These are phyloP conservation scores for Pachliopta kotzebuea DNA, from an alignment of 2,888 invertebrate genomes.

Conservation along the genomic window DNA sequence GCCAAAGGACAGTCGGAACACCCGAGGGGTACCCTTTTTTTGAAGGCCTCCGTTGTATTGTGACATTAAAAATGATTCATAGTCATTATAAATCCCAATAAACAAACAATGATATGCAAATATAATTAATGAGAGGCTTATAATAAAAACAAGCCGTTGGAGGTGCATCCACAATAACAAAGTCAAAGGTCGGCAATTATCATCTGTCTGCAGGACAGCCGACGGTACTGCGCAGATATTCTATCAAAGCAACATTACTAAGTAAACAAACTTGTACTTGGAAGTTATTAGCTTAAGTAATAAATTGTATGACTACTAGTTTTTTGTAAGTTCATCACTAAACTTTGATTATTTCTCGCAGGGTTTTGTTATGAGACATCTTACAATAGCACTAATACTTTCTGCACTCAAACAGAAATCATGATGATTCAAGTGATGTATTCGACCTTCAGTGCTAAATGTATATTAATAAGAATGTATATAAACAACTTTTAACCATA, in stretches of 20 bases:
- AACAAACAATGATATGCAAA: slow-evolving; percentile 12
- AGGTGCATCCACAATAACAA: slow-evolving; percentile 17
- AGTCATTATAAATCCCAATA: neutral
- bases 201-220: neutral
- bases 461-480: too few relatives aligned
- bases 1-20: too few relatives aligned
- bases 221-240: neutral
- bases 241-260: slow-evolving; percentile 1
- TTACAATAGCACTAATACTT: too few relatives aligned
- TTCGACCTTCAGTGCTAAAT: too few relatives aligned
- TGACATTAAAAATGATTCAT: neutral
- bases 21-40: too few relatives aligned
- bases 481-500: too few relatives aligned
- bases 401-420: too few relatives aligned
- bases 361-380: too few relatives aligned
- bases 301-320: neutral
- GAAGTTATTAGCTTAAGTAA: neutral
- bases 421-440: too few relatives aligned
- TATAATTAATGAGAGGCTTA: slow-evolving; percentile 12
- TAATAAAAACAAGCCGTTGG: slow-evolving; percentile 22
- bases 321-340: too few relatives aligned
- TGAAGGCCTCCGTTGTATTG: too few relatives aligned
- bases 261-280: slow-evolving; percentile 8
- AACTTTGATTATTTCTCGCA: too few relatives aligned
- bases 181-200: slow-evolving; percentile 16